These are phyloP conservation scores for Coluber constrictor DNA, from an alignment of 2,797 vertebrate genomes.

Conservation along the genomic window DNA sequence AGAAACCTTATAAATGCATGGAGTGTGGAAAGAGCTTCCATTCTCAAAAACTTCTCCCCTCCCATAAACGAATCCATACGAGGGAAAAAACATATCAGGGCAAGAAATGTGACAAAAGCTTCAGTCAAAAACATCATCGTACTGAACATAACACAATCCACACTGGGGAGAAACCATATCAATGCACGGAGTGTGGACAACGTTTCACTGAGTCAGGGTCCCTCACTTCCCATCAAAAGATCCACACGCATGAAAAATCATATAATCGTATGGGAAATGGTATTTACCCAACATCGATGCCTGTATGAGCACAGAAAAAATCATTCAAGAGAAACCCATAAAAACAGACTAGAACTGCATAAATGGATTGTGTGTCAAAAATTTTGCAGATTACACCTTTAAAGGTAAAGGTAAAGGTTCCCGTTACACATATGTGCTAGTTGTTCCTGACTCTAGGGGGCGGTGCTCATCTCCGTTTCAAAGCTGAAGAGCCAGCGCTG, in stretches of 20 bases:
- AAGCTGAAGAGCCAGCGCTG: too few relatives aligned
- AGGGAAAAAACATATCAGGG: neutral
- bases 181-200: neutral
- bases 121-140: neutral
- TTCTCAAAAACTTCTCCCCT: neutral
- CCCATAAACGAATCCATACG: neutral
- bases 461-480: too few relatives aligned
- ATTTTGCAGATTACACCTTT: neutral
- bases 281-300: neutral
- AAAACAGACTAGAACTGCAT: neutral
- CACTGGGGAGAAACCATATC: neutral
- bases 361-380: neutral
- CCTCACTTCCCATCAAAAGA: neutral
- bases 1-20: neutral
- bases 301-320: neutral
- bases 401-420: too few relatives aligned
- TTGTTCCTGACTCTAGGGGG: too few relatives aligned
- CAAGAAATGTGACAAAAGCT: neutral
- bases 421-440: too few relatives aligned
- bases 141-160: neutral
- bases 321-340: neutral
- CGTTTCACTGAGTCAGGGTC: neutral
- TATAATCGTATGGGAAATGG: neutral
- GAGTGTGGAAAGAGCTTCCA: neutral
- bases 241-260: neutral